Evolutionary conservation across 2,797 vertebrate genomes (phyloP).

Genomic region (Sebastes glaucus): DNA sequence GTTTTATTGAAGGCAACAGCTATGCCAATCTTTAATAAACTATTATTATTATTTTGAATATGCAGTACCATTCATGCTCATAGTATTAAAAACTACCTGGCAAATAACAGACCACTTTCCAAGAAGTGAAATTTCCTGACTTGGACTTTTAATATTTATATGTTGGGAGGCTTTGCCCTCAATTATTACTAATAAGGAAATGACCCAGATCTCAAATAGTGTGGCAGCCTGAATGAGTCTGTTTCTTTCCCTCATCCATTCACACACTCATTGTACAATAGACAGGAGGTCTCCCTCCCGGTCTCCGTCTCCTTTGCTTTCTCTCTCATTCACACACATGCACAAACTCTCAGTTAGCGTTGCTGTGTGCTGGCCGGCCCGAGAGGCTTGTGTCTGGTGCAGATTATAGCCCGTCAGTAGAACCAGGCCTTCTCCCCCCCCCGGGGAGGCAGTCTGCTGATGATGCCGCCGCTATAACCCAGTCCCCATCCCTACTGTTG

Average conservation of each 20-base stretch:
- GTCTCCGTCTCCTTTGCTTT: background rate
- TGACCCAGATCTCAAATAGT: conserved; percentile 15
- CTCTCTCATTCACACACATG: background rate
- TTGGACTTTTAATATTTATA: background rate
- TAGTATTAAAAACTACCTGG: background rate
- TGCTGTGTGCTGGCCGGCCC: background rate
- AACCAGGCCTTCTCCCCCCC: conserved; percentile 4
- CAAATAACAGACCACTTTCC: background rate
- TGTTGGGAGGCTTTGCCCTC: background rate
- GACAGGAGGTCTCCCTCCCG: background rate
- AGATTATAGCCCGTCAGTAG: conserved; percentile 22
- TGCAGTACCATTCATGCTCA: background rate
- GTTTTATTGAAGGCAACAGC: background rate
- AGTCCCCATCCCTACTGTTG: conserved; percentile 11
- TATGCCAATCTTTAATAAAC: no score
- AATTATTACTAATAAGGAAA: background rate
- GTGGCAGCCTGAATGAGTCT: background rate
- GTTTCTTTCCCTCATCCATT: background rate
- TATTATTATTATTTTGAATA: background rate
- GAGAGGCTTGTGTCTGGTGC: conserved; percentile 27
- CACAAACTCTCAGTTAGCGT: background rate
- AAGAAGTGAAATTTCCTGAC: background rate
- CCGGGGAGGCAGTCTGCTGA: conserved; percentile 1
- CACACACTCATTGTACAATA: background rate
- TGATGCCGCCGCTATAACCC: conserved; percentile 3